Base-by-base conservation (phyloP, 2,888 invertebrate species). In the Nasonovia ribisnigri region DNA sequence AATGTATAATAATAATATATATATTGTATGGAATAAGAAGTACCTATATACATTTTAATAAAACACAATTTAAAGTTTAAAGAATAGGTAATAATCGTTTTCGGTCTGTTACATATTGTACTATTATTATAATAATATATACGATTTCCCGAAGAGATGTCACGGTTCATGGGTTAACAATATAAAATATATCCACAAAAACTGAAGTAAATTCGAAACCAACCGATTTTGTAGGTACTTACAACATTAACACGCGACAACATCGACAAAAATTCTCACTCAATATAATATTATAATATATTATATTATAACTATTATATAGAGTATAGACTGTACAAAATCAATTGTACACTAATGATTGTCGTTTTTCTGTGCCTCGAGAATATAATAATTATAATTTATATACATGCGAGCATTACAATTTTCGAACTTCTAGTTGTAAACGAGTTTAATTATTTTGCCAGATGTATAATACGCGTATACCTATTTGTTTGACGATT, bases 71-170 rank as follows among this genome's bases (percentile, higher is more conserved):
- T 54, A 51, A 84, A 51, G 29, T 84, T 84, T 54, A 42, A 84
- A 91, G 54, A 84, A 84, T 54, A 43, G 43, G n/a, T 46, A 46
- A 90, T 77, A 84, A 42, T 54, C 77, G 46, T 67, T 90, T 90
- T 90, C 46, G 24, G 48, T 46, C 90, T 46, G 60, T 24, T 90
- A 90, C 29, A 51, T n/a, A n/a, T 46, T 46, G 48, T 86, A 77
- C 36, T 77, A 36, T 77, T 20, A 77, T 77, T 77, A 42, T 77
- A 86, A 86, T 86, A 16, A 16, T 42, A 26, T 26, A 51, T 57
- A 57, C 36, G 77, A 57, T 77, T 89, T 43, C 29, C 13, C 57
- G 29, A 57, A 42, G 42, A 89, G 8, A 57, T 89, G 57, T 89
- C 89, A 77, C 77, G 77, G 36, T 77, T 77, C 77, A 36, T 77